phyloP scores from a whole-genome alignment of 92 coral and sea anemone species.

The Epizoanthus illoricatus region DNA sequence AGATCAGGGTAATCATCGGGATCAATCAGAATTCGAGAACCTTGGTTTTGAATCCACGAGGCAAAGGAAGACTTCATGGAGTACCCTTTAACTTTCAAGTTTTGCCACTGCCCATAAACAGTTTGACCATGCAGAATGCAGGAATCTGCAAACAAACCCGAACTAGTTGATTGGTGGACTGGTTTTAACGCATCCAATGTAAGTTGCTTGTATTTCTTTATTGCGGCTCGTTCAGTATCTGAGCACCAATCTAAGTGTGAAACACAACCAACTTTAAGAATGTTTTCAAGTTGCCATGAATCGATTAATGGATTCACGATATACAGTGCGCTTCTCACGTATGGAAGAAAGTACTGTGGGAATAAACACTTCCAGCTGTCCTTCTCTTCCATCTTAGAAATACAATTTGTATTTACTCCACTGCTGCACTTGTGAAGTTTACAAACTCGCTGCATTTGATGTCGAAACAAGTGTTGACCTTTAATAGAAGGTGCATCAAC shows the following conservation, averaged over 20 bases:
- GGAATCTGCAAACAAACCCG: slow-evolving; percentile 65
- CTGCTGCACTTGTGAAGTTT: slow-evolving; percentile 75
- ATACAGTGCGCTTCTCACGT: slow-evolving; percentile 60
- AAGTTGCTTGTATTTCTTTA: slow-evolving; percentile 55
- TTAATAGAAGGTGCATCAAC: slow-evolving; percentile 60
- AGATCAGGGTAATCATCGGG: slow-evolving; percentile 22
- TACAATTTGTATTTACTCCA: slow-evolving; percentile 69
- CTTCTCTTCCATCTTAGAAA: slow-evolving; percentile 41
- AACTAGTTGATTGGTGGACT: slow-evolving; percentile 29
- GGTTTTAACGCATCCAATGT: slow-evolving; percentile 68
- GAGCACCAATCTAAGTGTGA: slow-evolving; percentile 51
- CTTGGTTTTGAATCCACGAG: slow-evolving; percentile 51
- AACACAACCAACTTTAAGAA: slow-evolving; percentile 67
- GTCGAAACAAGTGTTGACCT: slow-evolving; percentile 52
- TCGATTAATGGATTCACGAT: slow-evolving; percentile 77
- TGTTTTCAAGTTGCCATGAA: slow-evolving; percentile 81
- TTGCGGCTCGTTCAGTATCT: slow-evolving; percentile 56
- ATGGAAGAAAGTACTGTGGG: slow-evolving; percentile 66
- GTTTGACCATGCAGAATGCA: slow-evolving; percentile 86
- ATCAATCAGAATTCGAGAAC: slow-evolving; percentile 23
- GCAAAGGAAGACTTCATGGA: slow-evolving; percentile 63
- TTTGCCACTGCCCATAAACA: slow-evolving; percentile 64
- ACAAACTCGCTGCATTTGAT: slow-evolving; percentile 67
- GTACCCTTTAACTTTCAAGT: slow-evolving; percentile 54
- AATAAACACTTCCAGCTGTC: slow-evolving; percentile 78